A percentile compares a stretch with the other conserved stretches of the same genome.
These are phyloP conservation scores for Eupithecia abbreviata DNA, from an alignment of 2,888 invertebrate species.

Conservation along the genomic window DNA sequence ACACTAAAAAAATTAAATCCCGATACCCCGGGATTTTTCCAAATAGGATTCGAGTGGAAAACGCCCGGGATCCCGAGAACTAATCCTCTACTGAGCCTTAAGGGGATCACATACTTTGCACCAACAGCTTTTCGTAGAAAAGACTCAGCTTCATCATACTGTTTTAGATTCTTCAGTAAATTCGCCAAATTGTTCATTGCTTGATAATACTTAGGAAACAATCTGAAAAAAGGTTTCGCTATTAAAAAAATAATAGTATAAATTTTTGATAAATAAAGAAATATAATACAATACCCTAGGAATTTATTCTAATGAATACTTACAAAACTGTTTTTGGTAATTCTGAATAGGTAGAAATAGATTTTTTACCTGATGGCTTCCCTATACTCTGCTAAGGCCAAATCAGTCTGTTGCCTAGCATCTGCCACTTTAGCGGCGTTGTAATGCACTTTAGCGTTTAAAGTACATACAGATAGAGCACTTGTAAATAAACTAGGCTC, in stretches of 20 bases:
- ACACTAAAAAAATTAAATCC: no score
- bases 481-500: constrained; percentile 91
- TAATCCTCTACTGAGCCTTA: background rate
- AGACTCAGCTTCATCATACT: constrained; percentile 88
- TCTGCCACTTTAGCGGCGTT: constrained; percentile 95
- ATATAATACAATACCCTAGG: no score
- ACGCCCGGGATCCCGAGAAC: no score
- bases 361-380: constrained; percentile 86
- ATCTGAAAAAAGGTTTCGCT: constrained; percentile 63
- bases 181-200: constrained; percentile 97
- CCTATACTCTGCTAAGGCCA: constrained; percentile 91
- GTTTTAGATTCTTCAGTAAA: constrained; percentile 88
- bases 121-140: constrained; percentile 89
- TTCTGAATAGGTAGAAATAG: background rate
- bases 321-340: no score
- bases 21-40: no score
- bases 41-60: no score
- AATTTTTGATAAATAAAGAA: no score
- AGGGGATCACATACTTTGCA: constrained; percentile 83
- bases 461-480: constrained; percentile 93
- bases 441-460: constrained; percentile 97
- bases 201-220: constrained; percentile 93
- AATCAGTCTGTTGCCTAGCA: constrained; percentile 86
- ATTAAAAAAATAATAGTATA: background rate
- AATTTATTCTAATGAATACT: no score